Conservation (phyloP, 2,888 invertebrate genomes). For the Nymphalis c-album region DNA sequence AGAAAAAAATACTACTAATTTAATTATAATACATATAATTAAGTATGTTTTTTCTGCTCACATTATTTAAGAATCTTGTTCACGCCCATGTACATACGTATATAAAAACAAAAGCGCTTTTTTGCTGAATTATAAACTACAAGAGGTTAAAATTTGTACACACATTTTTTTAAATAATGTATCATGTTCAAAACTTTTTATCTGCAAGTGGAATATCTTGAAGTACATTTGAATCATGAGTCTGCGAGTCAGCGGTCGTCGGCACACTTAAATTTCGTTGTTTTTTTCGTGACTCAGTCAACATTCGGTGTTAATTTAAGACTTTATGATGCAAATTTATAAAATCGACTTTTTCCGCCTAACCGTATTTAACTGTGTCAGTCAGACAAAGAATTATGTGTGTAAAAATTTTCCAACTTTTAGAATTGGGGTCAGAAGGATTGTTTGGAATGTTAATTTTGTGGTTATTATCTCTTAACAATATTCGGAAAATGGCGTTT, state of each 20-base stretch:
- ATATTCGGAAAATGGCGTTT: neutral
- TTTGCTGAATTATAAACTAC: neutral
- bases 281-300: slow-evolving; percentile 41
- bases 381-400: slow-evolving; percentile 44
- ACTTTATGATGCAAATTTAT: slow-evolving; percentile 50
- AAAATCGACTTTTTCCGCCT: slow-evolving; percentile 44
- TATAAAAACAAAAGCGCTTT: neutral
- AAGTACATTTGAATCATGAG: slow-evolving; percentile 16
- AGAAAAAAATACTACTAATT: too few relatives aligned
- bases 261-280: slow-evolving; percentile 43
- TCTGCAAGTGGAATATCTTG: slow-evolving; percentile 18
- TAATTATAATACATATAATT: too few relatives aligned
- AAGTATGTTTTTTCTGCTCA: neutral
- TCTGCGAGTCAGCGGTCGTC: slow-evolving; percentile 38
- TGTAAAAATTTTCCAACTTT: slow-evolving; percentile 33
- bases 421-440: slow-evolving; percentile 41
- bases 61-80: neutral
- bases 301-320: slow-evolving; percentile 42
- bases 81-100: neutral
- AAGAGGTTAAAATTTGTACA: slow-evolving; percentile 2
- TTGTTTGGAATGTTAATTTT: slow-evolving; percentile 24
- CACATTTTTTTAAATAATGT: slow-evolving; percentile 1
- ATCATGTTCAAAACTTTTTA: neutral
- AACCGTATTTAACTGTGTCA: slow-evolving; percentile 46
- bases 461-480: slow-evolving; percentile 18